Evolutionary conservation across 1,140 invertebrate species (phyloP).

Genomic region (Ips typographus): DNA sequence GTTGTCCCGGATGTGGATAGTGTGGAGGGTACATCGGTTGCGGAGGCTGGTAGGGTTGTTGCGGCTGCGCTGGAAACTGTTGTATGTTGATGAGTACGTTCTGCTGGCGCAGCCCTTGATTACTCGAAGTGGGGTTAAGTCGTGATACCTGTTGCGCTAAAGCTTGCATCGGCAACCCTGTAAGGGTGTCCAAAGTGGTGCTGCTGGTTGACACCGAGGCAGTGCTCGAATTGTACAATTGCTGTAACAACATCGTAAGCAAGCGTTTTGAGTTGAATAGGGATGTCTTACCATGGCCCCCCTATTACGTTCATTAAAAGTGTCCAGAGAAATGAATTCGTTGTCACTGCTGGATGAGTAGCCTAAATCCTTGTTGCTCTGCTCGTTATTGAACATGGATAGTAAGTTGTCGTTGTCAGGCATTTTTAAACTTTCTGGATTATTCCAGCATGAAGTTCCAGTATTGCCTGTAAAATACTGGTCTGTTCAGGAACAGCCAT

Average conservation of each 20-base stretch:
- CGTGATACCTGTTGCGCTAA: conserved; percentile 50
- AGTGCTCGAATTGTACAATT: conserved; percentile 45
- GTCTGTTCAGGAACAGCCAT: conserved; percentile 26
- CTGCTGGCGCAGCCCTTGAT: conserved; percentile 48
- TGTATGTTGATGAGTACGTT: conserved; percentile 53
- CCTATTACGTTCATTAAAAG: conserved; percentile 45
- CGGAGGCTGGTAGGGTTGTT: conserved; percentile 44
- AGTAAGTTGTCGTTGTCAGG: conserved; percentile 45
- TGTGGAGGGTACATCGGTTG: conserved; percentile 42
- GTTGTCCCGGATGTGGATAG: conserved; percentile 38
- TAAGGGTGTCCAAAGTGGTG: conserved; percentile 39
- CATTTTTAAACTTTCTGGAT: conserved; percentile 45
- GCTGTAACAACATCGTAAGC: conserved; percentile 34
- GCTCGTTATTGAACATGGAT: conserved; percentile 49
- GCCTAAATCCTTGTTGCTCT: conserved; percentile 49
- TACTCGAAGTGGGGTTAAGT: conserved; percentile 40
- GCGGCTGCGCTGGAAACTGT: conserved; percentile 49
- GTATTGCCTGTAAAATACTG: conserved; percentile 24
- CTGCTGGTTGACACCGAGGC: conserved; percentile 4
- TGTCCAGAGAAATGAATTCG: conserved; percentile 49
- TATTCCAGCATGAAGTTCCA: conserved; percentile 35
- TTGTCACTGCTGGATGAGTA: conserved; percentile 48
- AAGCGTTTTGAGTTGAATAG: no score
- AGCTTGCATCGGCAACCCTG: conserved; percentile 50
- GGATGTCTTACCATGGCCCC: conserved; percentile 41